phyloP scores from a whole-genome alignment of 2,797 vertebrate genomes.

The Vespertilio murinus region DNA sequence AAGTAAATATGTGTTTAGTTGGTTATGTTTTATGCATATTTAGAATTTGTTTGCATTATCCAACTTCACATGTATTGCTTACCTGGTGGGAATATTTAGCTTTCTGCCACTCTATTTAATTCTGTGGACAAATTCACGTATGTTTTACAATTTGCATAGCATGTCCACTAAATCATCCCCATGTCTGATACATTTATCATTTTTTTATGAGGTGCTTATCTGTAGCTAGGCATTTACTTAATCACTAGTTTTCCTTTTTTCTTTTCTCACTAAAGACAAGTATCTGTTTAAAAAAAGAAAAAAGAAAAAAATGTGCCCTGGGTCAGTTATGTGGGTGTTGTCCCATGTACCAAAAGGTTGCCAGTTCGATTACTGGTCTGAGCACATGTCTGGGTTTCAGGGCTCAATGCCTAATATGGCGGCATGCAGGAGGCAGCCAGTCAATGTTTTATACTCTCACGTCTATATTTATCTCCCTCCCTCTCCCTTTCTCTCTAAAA shows the following conservation, averaged over 20 bases:
- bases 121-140: conserved; percentile 43
- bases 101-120: conserved; percentile 53
- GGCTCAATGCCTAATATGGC: no score
- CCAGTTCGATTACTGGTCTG: not conserved
- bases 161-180: conserved; percentile 20
- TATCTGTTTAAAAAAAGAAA: not conserved
- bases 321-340: not conserved
- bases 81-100: conserved; percentile 63
- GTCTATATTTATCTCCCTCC: not conserved
- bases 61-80: conserved; percentile 65
- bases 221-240: conserved; percentile 35
- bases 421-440: no score
- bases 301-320: not conserved
- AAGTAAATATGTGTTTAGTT: conserved; percentile 62
- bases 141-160: conserved; percentile 52
- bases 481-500: not conserved
- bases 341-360: not conserved
- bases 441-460: not conserved
- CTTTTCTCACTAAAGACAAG: conserved; percentile 24
- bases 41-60: conserved; percentile 59
- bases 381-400: not conserved
- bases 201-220: conserved; percentile 64
- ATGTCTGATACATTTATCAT: conserved; percentile 41
- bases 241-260: conserved; percentile 31
- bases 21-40: conserved; percentile 51